Conservation (phyloP, 2,113 vertebrate genomes). For the Zingel zingel region DNA sequence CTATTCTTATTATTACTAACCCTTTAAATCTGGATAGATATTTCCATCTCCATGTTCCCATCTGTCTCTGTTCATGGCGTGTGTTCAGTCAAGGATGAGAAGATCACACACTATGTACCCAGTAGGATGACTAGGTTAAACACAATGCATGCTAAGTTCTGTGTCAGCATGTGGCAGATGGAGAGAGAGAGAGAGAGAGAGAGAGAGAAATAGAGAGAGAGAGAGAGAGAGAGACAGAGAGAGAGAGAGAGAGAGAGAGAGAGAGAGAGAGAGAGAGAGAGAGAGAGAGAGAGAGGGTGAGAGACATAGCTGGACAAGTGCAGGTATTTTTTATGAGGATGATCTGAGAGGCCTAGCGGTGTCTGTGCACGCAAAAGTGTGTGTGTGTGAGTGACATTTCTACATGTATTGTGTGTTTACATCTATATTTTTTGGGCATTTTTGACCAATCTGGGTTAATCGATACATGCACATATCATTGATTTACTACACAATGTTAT, state of each 20-base stretch:
- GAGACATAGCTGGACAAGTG: conserved; percentile 15
- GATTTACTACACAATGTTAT: conserved; percentile 53
- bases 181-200: not conserved
- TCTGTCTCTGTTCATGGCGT: conserved; percentile 39
- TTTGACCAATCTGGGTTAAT: conserved; percentile 53
- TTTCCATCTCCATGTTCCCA: conserved; percentile 32
- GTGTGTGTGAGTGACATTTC: not conserved
- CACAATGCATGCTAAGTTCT: conserved; percentile 49
- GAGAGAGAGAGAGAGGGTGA: not conserved
- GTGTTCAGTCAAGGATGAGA: conserved; percentile 36
- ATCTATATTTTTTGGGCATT: not conserved
- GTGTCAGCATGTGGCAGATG: conserved; percentile 55
- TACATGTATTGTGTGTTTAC: conserved; percentile 11
- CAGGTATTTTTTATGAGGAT: conserved; percentile 47
- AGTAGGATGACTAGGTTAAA: conserved; percentile 56
- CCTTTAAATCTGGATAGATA: conserved; percentile 30
- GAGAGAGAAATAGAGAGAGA: too few species aligned
- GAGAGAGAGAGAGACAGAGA: not conserved
- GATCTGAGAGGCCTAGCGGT: not conserved
- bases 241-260: conserved; percentile 10
- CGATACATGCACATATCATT: conserved; percentile 35
- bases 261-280: conserved; percentile 14
- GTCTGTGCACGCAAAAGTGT: not conserved
- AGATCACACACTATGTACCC: conserved; percentile 29
- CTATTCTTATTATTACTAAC: conserved; percentile 3